Base-by-base conservation (phyloP, 1,140 invertebrate genomes). In the Dinoponera quadriceps region DNA sequence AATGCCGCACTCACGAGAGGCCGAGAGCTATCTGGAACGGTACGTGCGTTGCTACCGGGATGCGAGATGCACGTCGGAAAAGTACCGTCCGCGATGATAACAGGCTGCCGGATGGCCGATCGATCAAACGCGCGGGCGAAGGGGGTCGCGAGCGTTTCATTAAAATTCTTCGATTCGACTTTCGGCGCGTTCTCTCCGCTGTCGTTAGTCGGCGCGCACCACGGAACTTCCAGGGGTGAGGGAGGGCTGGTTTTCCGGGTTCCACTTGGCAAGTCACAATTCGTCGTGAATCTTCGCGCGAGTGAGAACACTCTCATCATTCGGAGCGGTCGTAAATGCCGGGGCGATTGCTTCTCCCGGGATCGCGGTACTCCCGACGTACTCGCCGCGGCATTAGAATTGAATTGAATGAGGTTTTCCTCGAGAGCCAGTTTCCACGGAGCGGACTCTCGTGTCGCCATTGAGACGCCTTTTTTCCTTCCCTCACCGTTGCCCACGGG, bases 281-380 rank as follows among this genome's bases (percentile, higher is more conserved):
- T 60, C 83, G 82, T 83, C 88, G 86, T 87, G 83, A 65, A 65
- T 63, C 62, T 54, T 66, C 16, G 18, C 78, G 85, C 88, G 7
- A 91, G 92, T 92, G 92, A 92, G 92, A 93, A 93, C 89, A 93
- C 91, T 93, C 92, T 93, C 92, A 91, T 93, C 90, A 91, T 92
- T 92, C 88, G 92, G 85, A 88, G 65, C 69, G 69, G n/a, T 63
- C 71, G 68, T 27, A 49, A 59, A 38, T 27, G 33, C 44, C 18
- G 38, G n/a, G 38, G 51, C 57, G 22, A 44, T 60, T 55, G 59
- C 71, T 18, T 48, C 22, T 84, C 85, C 84, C 85, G 83, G 85
- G 86, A 86, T 87, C 86, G 84, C 33, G 77, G 71, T 85, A 75
- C 71, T 78, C 82, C 49, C 38, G n/a, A 9, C 20, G n/a, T n/a